Evolutionary conservation across 2,113 vertebrate genomes (phyloP), one percentile per base, ranked within the genome.

Genomic region (Salvelinus namaycush): DNA sequence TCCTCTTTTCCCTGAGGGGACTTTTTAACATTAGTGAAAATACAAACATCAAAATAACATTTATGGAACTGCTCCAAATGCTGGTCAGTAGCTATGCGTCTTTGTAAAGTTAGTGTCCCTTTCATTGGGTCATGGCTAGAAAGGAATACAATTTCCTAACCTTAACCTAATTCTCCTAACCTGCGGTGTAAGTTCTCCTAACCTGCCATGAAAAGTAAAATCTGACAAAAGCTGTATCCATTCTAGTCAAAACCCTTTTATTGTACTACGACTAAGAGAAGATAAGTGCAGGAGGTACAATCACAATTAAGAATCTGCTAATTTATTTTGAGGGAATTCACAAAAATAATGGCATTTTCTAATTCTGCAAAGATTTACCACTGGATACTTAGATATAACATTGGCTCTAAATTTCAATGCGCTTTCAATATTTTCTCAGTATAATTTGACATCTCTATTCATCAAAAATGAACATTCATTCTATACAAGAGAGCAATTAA

Each of bases 401-500:
- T 57, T 60, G 26, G 18, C 66, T 75, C 14, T n/a, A 62, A 62
- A 66, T 65, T 29, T 82, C 34, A 27, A 69, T 72, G 78, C 78
- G 79, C 78, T 88, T 82, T 80, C 87, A 83, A 39, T 86, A 89
- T 88, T 90, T 90, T 89, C 87, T 79, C 68, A 48, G 57, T 14
- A 34, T 67, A 54, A 68, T 18, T 65, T 14, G 7, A 70, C 70
- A 48, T 76, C 51, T 24, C 54, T 62, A 62, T 51, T 84, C 81
- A 86, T 90, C 75, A 83, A 83, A 81, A 82, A 83, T 76, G 51
- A 79, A 66, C 5, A 87, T 80, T 89, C 76, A 87, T 86, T 87
- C 82, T 85, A 86, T 90, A 87, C 88, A 90, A 89, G 79, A 89
- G 79, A 86, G 84, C 85, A 70, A 84, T 90, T 88, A 54, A 54